A percentile compares a stretch with the other conserved stretches of the same genome.
Evolutionary conservation across 2,797 vertebrate genomes (phyloP).

Genomic region (Hemibagrus guttatus): DNA sequence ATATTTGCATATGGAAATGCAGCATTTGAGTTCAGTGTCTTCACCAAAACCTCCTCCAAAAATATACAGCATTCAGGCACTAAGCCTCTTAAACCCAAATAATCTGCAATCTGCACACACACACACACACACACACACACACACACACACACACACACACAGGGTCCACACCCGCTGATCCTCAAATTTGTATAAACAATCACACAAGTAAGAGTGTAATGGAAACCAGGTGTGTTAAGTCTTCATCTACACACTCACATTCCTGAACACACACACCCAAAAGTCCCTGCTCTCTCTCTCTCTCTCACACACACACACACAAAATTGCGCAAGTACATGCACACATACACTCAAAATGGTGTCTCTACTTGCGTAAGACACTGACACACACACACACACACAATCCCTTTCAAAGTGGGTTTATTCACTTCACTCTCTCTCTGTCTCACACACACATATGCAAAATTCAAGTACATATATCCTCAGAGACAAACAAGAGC

Average conservation of each 20-base stretch:
- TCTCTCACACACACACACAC: background rate
- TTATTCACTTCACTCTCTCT: constrained; percentile 51
- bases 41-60: background rate
- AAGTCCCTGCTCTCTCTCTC: no score
- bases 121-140: background rate
- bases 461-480: constrained; percentile 73
- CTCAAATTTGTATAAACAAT: background rate
- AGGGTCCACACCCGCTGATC: background rate
- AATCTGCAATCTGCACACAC: background rate
- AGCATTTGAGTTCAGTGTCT: background rate
- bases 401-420: constrained; percentile 50
- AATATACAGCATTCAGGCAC: background rate
- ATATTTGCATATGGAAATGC: constrained; percentile 2
- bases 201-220: constrained; percentile 12
- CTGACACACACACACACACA: background rate
- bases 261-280: background rate
- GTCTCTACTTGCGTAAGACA: background rate
- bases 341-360: no score
- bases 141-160: constrained; percentile 12
- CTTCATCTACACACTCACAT: constrained; percentile 16
- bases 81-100: background rate
- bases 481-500: constrained; percentile 57
- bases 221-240: constrained; percentile 4
- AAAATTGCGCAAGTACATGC: no score
- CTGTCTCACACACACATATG: background rate